Evolutionary conservation across 2,888 invertebrate genomes (phyloP).

Genomic region (Dasypolia templi): DNA sequence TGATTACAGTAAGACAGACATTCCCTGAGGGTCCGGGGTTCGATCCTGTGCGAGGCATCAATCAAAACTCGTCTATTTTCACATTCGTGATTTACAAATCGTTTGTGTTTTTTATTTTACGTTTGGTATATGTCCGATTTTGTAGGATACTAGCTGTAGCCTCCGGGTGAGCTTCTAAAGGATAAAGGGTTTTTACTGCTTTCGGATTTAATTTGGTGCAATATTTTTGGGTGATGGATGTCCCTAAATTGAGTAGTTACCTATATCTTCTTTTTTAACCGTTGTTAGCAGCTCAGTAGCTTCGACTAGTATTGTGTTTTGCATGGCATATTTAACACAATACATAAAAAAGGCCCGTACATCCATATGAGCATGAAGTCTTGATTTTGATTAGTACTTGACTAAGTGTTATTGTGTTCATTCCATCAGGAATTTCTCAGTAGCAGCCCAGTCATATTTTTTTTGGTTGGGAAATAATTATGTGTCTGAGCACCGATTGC

Average conservation of each 20-base stretch:
- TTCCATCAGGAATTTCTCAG: not conserved
- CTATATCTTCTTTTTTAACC: not conserved
- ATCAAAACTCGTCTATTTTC: slow-evolving; percentile 82
- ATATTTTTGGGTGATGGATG: slow-evolving; percentile 50
- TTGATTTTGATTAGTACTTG: too few relatives aligned
- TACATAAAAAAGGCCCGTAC: too few relatives aligned
- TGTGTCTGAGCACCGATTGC: too few relatives aligned
- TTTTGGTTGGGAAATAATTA: too few relatives aligned
- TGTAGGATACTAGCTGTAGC: slow-evolving; percentile 53
- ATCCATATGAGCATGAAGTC: too few relatives aligned
- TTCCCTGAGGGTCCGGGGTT: slow-evolving; percentile 73
- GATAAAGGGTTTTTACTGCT: slow-evolving; percentile 23
- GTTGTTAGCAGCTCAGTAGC: not conserved
- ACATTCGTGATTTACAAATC: slow-evolving; percentile 68
- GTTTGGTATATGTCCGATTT: slow-evolving; percentile 47
- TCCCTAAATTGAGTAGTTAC: slow-evolving; percentile 47
- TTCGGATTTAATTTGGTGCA: slow-evolving; percentile 15
- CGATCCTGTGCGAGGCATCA: slow-evolving; percentile 78
- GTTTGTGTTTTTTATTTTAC: slow-evolving; percentile 44
- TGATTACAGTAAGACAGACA: slow-evolving; percentile 71
- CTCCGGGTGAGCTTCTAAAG: slow-evolving; percentile 47
- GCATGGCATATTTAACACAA: not conserved
- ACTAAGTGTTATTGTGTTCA: too few relatives aligned
- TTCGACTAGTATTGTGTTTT: not conserved
- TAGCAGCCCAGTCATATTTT: too few relatives aligned